Base-by-base conservation (phyloP, 2,113 vertebrate species). In the Notothenia coriiceps region DNA sequence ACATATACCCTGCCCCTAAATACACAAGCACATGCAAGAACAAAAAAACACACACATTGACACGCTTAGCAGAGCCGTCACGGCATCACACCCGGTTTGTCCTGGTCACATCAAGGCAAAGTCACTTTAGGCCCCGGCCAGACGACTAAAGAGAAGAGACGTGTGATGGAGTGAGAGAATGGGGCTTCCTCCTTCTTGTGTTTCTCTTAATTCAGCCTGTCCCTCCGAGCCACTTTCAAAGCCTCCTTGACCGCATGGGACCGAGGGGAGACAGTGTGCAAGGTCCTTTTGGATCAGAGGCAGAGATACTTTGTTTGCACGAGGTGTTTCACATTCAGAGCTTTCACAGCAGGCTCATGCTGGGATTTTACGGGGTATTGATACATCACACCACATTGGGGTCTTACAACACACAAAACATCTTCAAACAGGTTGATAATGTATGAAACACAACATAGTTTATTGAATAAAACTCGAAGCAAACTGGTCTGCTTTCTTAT, bases 71-170 rank as follows among this genome's bases (percentile, higher is more conserved):
- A 35, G 62, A 88, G 80, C 80, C 84, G 84, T 88, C 82, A 87
- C 62, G 74, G 84, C 90, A 79, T 92, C 91, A 83, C 83, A 78
- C 67, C 74, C 74, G 43, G 85, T 92, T 92, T 92, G 89, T 89
- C 88, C 83, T 74, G 92, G 87, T 92, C 92, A 77, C 86, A 88
- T 92, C 91, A 92, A 77, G 72, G 80, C 88, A 90, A 91, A 92
- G 91, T 91, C 89, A 93, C 91, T 93, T 90, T 82, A 86, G 87
- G 92, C 89, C 78, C 43, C 72, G 18, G 74, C 68, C 81, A 87
- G 86, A 92, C 86, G 49, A 71, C 82, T 91, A 88, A 93, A 86
- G 90, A 79, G 88, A 92, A 85, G 86, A 86, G 91, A 93, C 87
- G 77, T 80, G 85, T 86, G 90, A 93, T 91, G 88, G 82, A 90